Percentiles rank a stretch among this genome's conserved stretches.
These are phyloP conservation scores for Chaetorhynchus papuensis DNA, from an alignment of 2,113 vertebrate genomes.

Conservation along the genomic window DNA sequence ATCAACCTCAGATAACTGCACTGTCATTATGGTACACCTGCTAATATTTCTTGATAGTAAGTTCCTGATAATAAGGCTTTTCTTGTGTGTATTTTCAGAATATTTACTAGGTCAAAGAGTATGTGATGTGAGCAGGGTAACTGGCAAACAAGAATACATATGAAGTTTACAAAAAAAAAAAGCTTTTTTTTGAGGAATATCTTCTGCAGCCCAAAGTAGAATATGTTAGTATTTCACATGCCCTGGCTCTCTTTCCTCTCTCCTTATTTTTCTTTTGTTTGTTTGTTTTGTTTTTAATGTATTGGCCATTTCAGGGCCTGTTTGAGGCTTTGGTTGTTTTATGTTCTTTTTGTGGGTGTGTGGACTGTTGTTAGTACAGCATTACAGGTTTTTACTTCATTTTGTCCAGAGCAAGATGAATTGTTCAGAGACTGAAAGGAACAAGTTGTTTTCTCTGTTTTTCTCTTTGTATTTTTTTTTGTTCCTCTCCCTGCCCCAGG, in stretches of 20 bases:
- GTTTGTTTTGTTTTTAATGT: background rate
- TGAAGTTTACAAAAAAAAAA: background rate
- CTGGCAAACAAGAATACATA: background rate
- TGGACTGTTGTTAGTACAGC: background rate
- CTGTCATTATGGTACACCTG: background rate
- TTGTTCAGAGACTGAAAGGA: background rate
- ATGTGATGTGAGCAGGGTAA: background rate
- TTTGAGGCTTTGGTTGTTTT: background rate
- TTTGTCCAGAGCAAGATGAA: background rate
- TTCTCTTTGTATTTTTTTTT: background rate
- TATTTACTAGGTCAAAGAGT: background rate
- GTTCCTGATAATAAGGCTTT: background rate
- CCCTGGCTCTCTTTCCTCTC: background rate
- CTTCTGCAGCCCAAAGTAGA: background rate
- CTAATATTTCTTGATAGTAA: background rate
- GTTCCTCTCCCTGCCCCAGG: background rate
- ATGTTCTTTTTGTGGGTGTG: background rate
- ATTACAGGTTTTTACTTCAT: background rate
- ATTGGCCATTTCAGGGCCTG: background rate
- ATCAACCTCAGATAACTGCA: background rate
- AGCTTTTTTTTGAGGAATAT: background rate
- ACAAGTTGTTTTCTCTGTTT: background rate
- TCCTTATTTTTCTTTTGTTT: background rate
- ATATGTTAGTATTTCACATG: background rate
- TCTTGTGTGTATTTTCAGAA: background rate